Percentiles rank a stretch among this genome's conserved stretches.
Conservation (phyloP, 2,888 invertebrate genomes). For the Lasioglossum calceatum region DNA sequence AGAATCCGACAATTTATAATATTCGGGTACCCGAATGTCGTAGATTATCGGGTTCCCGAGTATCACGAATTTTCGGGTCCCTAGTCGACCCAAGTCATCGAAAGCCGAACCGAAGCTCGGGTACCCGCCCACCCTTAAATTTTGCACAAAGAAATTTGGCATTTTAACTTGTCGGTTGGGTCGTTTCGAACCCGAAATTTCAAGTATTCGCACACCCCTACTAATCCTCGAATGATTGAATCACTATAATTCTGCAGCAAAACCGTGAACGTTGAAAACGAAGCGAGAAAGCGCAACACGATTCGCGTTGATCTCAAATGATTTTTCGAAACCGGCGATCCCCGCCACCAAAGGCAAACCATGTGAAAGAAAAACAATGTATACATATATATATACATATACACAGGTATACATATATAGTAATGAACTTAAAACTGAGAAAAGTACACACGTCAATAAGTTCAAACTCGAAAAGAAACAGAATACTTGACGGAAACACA, state of each 20-base stretch:
- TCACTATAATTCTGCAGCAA: no score
- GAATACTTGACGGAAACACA: conserved; percentile 37
- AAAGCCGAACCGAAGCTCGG: no score
- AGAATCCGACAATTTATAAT: no score
- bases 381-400: background rate
- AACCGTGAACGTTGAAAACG: conserved; percentile 10
- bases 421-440: conserved; percentile 20
- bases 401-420: background rate
- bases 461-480: conserved; percentile 20
- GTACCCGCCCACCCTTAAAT: no score
- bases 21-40: no score
- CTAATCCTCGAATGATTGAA: conserved; percentile 50
- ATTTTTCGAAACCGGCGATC: conserved; percentile 25
- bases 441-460: conserved; percentile 35
- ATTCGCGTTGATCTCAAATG: background rate
- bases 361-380: conserved; percentile 16
- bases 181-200: background rate
- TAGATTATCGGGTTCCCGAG: no score
- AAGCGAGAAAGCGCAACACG: conserved; percentile 13
- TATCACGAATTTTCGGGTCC: no score
- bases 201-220: background rate
- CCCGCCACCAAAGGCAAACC: conserved; percentile 68
- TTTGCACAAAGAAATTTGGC: no score
- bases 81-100: no score
- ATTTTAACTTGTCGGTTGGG: no score